These are phyloP conservation scores for Agapornis roseicollis DNA, from an alignment of 2,113 vertebrate species.

Conservation along the genomic window DNA sequence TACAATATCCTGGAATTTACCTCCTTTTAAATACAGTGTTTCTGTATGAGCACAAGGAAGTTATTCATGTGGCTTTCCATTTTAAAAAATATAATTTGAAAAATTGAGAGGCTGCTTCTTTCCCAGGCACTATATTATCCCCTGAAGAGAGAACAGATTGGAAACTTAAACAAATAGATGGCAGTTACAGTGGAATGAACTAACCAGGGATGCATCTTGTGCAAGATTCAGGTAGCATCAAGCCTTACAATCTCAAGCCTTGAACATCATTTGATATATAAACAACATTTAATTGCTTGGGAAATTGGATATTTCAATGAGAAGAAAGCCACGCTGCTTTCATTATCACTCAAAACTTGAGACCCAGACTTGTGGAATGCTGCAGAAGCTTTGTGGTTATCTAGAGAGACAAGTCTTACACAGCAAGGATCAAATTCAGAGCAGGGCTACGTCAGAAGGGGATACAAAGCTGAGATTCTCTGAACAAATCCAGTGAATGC, in stretches of 20 bases:
- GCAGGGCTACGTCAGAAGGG: neutral
- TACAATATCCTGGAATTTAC: neutral
- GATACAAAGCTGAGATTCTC: neutral
- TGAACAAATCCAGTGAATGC: neutral
- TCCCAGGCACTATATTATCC: slow-evolving; percentile 70
- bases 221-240: slow-evolving; percentile 69
- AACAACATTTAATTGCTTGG: slow-evolving; percentile 73
- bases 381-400: neutral
- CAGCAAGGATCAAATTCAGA: neutral
- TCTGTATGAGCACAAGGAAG: neutral
- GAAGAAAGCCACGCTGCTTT: slow-evolving; percentile 48
- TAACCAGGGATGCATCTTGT: slow-evolving; percentile 52
- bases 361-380: neutral
- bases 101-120: slow-evolving; percentile 56
- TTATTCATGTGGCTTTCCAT: slow-evolving; percentile 54
- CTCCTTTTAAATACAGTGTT: neutral
- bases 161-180: slow-evolving; percentile 77
- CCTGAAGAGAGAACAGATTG: slow-evolving; percentile 77
- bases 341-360: neutral
- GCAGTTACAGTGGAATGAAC: slow-evolving; percentile 64
- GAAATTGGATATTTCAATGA: slow-evolving; percentile 52
- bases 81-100: slow-evolving; percentile 59
- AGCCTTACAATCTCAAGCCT: slow-evolving; percentile 61
- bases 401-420: slow-evolving; percentile 14
- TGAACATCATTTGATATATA: slow-evolving; percentile 63